Percentiles rank a stretch among this genome's conserved stretches.
These are phyloP conservation scores for Megamerina dolium DNA, from an alignment of 2,888 invertebrate genomes.

Conservation along the genomic window DNA sequence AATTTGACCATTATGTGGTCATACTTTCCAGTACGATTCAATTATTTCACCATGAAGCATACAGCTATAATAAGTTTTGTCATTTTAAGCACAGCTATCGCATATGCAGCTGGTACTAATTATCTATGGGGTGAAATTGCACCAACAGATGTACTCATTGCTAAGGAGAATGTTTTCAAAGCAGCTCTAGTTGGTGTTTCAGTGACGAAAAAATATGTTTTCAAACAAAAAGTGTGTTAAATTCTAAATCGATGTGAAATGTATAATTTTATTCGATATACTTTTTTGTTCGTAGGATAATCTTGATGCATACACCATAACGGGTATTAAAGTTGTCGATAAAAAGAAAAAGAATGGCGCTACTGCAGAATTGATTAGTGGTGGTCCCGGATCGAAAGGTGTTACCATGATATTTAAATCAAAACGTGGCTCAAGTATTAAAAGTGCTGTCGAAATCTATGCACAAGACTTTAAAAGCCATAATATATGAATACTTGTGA, in stretches of 20 bases:
- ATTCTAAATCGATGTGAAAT: background rate
- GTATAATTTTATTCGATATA: background rate
- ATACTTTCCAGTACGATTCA: too few species aligned
- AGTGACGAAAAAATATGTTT: constrained; percentile 15
- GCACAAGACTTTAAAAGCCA: too few species aligned
- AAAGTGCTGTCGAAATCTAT: constrained; percentile 45
- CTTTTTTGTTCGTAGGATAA: constrained; percentile 2
- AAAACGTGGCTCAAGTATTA: constrained; percentile 45
- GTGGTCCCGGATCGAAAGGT: constrained; percentile 49
- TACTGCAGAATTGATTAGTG: constrained; percentile 37
- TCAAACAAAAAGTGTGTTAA: constrained; percentile 10
- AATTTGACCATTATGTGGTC: too few species aligned
- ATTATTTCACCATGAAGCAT: too few species aligned
- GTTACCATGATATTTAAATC: constrained; percentile 50
- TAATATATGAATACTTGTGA: too few species aligned
- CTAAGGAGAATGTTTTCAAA: constrained; percentile 31
- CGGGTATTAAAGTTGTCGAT: constrained; percentile 22
- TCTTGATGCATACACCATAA: constrained; percentile 14
- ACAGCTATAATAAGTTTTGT: too few species aligned
- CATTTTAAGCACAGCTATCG: too few species aligned
- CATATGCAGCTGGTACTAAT: constrained; percentile 29
- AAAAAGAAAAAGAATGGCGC: constrained; percentile 38
- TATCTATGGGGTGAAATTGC: constrained; percentile 35
- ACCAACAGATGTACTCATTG: constrained; percentile 28
- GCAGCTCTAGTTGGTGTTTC: constrained; percentile 28